Base-by-base conservation (phyloP, 2,888 invertebrate genomes). In the Sipha maydis region DNA sequence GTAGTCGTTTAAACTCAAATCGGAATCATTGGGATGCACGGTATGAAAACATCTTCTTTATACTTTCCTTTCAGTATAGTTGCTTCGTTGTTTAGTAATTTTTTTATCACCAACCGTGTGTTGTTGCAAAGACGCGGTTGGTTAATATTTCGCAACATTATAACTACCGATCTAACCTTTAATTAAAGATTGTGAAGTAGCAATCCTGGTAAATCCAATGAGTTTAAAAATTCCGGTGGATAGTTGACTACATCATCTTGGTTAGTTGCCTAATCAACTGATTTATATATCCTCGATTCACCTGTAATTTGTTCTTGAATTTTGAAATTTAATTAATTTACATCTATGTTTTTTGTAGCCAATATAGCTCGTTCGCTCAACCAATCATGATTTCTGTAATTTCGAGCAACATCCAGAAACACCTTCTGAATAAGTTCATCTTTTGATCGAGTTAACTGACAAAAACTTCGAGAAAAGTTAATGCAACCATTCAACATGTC, bases 241-340 rank as follows among this genome's bases (percentile, higher is more conserved):
- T 82, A 82, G 38, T 56, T 61, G 67, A 67, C 56, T 61, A 31
- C 56, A 31, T 82, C 82, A 34, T 56, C 82, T 41, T 56, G 82
- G 38, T 67, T 82, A n/a, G 61, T 67, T 31, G 31, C 82, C n/a
- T 34, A 19, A 38, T 82, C 67, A 31, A 78, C 48, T 41, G 78
- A 78, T 48, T 78, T 78, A 31, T 56, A 78, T 31, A 31, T 56
- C 28, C 28, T 56, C 90, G 91, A 69, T 89, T 90, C 90, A 38
- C 90, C 90, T 80, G 89, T 34, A 78, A 91, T 90, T 69, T 90
- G n/a, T 90, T 90, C 89, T 89, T 90, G 91, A 91, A 91, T 91
- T 91, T 90, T 90, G 79, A 88, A 90, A 90, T 91, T 92, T 54
- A 91, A 67, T 90, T 91, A 90, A 90, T 91, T 90, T 83, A 91